A percentile compares a stretch with the other conserved stretches of the same genome.
Evolutionary conservation across 2,888 invertebrate species (phyloP).

Genomic region (Cheiracanthium punctorium): DNA sequence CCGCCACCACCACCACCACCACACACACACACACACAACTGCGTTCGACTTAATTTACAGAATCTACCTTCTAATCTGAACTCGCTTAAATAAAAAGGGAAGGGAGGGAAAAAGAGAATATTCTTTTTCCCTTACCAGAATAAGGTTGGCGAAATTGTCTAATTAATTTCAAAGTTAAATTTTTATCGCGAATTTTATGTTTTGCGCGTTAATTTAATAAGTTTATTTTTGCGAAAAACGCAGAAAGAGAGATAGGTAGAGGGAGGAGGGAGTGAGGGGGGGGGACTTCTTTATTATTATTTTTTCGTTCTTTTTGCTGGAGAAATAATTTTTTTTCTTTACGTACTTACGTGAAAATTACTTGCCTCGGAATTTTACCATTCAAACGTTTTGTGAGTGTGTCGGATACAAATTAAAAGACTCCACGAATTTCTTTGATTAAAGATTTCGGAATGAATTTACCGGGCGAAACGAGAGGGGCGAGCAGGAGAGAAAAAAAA

Average conservation of each 20-base stretch:
- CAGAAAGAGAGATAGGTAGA: no score
- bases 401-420: conserved; percentile 66
- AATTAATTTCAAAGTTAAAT: conserved; percentile 71
- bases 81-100: conserved; percentile 56
- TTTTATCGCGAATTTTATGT: conserved; percentile 70
- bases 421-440: conserved; percentile 60
- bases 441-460: conserved; percentile 50
- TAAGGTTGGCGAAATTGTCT: conserved; percentile 65
- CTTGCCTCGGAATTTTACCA: conserved; percentile 35
- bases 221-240: conserved; percentile 59
- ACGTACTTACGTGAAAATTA: conserved; percentile 40
- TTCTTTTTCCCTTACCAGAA: not conserved
- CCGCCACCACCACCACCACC: conserved; percentile 5
- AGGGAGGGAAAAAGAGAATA: conserved; percentile 2
- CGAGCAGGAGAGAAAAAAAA: not conserved
- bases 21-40: no score
- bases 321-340: conserved; percentile 12
- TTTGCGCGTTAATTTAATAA: conserved; percentile 70
- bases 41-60: conserved; percentile 68
- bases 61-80: conserved; percentile 63
- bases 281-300: not conserved
- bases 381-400: conserved; percentile 16
- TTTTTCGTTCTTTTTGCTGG: not conserved
- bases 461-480: not conserved
- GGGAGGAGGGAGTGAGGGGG: not conserved